Conservation (phyloP, 2,888 invertebrate genomes). For the Tetanocera ferruginea region DNA sequence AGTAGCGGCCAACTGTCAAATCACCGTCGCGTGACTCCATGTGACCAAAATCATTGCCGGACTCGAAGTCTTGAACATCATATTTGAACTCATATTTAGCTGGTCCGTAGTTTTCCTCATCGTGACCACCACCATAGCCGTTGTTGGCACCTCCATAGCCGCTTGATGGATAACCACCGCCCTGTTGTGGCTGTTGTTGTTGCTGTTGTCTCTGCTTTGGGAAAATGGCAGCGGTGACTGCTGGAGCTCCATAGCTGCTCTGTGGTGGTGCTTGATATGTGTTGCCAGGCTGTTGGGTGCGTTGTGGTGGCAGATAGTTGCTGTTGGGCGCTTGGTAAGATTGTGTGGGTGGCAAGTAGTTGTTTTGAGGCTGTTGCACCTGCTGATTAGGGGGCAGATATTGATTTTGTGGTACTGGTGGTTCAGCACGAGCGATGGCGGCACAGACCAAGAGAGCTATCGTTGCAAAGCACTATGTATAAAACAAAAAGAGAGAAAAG, state of each 20-base stretch:
- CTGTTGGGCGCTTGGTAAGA: constrained; percentile 60
- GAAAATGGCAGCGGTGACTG: constrained; percentile 71
- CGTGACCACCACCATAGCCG: constrained; percentile 54
- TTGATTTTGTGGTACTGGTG: constrained; percentile 67
- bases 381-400: constrained; percentile 70
- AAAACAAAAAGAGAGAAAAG: neutral
- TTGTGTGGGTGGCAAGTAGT: constrained; percentile 70
- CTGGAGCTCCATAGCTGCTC: constrained; percentile 72
- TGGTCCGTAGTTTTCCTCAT: constrained; percentile 73
- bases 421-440: constrained; percentile 64
- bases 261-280: constrained; percentile 66
- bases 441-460: constrained; percentile 66
- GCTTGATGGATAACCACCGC: constrained; percentile 37
- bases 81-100: constrained; percentile 80
- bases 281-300: constrained; percentile 68
- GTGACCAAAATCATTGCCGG: constrained; percentile 78
- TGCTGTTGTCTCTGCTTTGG: constrained; percentile 58
- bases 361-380: constrained; percentile 67
- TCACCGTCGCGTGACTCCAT: constrained; percentile 77
- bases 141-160: constrained; percentile 46
- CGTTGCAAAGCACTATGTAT: constrained; percentile 64
- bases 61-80: constrained; percentile 76
- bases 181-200: constrained; percentile 42
- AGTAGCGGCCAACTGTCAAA: constrained; percentile 75
- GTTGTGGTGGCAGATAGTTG: constrained; percentile 66